Percentiles rank a stretch among this genome's conserved stretches.
These are phyloP conservation scores for Petrophora chlorosata DNA, from an alignment of 2,888 invertebrate species.

Conservation along the genomic window DNA sequence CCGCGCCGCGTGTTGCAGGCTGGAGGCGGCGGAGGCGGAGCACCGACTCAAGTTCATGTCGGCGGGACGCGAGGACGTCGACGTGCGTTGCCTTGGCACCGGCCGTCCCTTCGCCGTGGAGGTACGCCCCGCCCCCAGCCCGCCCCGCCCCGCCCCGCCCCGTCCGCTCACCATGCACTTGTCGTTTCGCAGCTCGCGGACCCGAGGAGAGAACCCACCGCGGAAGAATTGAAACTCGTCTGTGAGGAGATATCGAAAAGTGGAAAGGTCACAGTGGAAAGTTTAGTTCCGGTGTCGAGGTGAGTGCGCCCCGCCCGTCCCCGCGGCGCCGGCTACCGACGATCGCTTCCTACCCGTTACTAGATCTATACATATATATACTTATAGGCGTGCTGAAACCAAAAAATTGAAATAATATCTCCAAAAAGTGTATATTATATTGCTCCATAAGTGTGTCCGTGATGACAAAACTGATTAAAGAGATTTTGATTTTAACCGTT, in stretches of 20 bases:
- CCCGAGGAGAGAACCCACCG: conserved; percentile 52
- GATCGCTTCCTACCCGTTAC: background rate
- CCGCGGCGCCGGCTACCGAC: background rate
- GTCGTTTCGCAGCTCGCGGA: conserved; percentile 69
- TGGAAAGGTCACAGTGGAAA: conserved; percentile 52
- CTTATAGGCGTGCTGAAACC: no score
- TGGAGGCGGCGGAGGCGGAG: conserved; percentile 52
- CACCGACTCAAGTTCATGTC: conserved; percentile 89
- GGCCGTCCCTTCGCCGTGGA: conserved; percentile 98
- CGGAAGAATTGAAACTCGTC: conserved; percentile 47
- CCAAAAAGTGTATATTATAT: no score
- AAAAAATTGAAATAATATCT: no score
- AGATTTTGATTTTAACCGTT: no score
- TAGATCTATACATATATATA: no score
- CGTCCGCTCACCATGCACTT: background rate
- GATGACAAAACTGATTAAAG: no score
- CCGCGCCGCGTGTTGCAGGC: conserved; percentile 37
- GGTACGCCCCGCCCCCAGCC: conserved; percentile 80
- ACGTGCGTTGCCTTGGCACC: conserved; percentile 95
- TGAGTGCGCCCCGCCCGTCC: conserved; percentile 33
- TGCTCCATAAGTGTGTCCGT: no score
- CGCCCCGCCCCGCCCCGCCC: background rate
- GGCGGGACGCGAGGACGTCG: conserved; percentile 98
- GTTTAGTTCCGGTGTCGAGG: conserved; percentile 54
- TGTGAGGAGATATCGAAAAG: conserved; percentile 54